phyloP scores from a whole-genome alignment of 2,113 vertebrate species.

The Lophotis ruficrista region DNA sequence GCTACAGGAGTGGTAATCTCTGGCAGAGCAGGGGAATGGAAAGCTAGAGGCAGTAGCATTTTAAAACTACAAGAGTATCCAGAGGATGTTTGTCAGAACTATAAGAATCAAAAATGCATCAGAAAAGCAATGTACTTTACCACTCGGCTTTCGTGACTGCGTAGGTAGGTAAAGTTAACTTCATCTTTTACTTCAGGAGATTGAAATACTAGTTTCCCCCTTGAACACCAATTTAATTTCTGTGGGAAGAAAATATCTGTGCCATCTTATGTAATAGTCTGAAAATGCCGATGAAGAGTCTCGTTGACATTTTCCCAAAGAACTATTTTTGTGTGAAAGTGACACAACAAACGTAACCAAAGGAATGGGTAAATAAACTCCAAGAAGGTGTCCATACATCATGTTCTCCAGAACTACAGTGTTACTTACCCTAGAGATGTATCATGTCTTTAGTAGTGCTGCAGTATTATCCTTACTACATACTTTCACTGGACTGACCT shows the following conservation, averaged over 20 bases:
- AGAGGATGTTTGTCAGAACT: neutral
- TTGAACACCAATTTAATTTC: conserved; percentile 3
- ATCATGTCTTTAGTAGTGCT: neutral
- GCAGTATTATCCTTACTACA: neutral
- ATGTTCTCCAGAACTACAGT: neutral
- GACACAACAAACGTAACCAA: neutral
- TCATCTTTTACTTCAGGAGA: neutral
- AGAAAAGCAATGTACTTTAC: neutral
- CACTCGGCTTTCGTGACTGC: neutral
- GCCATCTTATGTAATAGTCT: conserved; percentile 9
- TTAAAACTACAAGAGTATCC: neutral
- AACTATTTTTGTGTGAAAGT: neutral
- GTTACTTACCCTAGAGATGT: neutral
- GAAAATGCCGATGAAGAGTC: conserved; percentile 4
- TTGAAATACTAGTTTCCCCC: neutral
- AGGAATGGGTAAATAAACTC: neutral
- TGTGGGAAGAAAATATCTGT: conserved; percentile 10
- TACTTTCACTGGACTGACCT: neutral
- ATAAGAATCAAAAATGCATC: neutral
- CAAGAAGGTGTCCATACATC: neutral
- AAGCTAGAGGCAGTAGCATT: neutral
- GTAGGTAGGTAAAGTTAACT: neutral
- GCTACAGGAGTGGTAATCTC: neutral
- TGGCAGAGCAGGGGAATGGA: neutral
- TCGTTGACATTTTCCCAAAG: neutral